Evolutionary conservation across 1,140 invertebrate species (phyloP).

Genomic region (Bombus picipes): DNA sequence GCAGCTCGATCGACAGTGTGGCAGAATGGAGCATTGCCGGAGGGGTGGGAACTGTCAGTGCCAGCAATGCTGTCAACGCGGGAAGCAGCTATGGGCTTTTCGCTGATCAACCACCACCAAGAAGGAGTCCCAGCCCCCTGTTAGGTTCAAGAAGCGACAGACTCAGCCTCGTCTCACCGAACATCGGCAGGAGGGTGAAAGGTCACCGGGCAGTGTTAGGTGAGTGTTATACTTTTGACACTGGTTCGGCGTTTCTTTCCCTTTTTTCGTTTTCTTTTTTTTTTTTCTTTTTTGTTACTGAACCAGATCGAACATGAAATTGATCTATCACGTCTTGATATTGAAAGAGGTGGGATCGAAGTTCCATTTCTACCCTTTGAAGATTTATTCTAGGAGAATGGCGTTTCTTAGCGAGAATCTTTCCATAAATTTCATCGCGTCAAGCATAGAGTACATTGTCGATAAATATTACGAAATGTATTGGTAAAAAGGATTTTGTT

Average conservation of each 20-base stretch:
- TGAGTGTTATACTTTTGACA: slow-evolving; percentile 81
- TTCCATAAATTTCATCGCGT: not conserved
- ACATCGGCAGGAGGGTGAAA: slow-evolving; percentile 88
- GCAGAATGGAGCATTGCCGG: slow-evolving; percentile 77
- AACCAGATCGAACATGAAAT: not conserved
- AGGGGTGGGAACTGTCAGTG: slow-evolving; percentile 69
- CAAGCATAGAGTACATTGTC: not conserved
- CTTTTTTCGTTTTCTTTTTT: too few species aligned
- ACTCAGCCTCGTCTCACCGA: slow-evolving; percentile 88
- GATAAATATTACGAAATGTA: not conserved
- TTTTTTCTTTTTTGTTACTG: not conserved
- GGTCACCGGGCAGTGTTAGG: slow-evolving; percentile 88
- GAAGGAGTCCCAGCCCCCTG: slow-evolving; percentile 81
- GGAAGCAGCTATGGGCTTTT: slow-evolving; percentile 76
- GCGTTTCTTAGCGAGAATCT: too few species aligned
- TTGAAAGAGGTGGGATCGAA: not conserved
- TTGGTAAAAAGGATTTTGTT: too few species aligned
- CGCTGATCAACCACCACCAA: slow-evolving; percentile 81
- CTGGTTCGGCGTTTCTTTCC: not conserved
- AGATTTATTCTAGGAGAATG: slow-evolving; percentile 2
- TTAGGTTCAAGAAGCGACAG: slow-evolving; percentile 80
- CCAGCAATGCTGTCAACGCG: slow-evolving; percentile 64
- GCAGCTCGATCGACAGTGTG: slow-evolving; percentile 89
- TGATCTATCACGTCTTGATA: not conserved
- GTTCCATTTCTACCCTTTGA: too few species aligned